phyloP scores from a whole-genome alignment of 1,140 invertebrate species.

The Neodiprion fabricii region DNA sequence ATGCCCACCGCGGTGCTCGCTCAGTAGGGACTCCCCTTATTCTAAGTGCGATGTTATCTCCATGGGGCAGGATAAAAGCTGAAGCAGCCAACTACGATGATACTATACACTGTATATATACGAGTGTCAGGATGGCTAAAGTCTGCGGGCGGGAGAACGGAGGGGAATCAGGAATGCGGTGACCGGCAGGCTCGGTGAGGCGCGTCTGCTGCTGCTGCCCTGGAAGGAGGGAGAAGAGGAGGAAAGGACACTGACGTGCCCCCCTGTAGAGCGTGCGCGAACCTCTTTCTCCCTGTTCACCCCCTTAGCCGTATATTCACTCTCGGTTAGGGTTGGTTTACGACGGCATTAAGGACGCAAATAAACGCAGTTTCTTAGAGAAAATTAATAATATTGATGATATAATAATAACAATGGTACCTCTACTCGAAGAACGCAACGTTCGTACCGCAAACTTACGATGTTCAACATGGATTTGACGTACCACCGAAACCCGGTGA shows the following conservation, averaged over 20 bases:
- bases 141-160: slow-evolving; percentile 14
- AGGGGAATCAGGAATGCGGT: slow-evolving; percentile 46
- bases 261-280: slow-evolving; percentile 43
- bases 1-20: slow-evolving; percentile 53
- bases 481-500: too few species aligned
- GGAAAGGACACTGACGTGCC: slow-evolving; percentile 52
- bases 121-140: slow-evolving; percentile 46
- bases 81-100: slow-evolving; percentile 48
- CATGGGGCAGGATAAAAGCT: slow-evolving; percentile 48
- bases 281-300: slow-evolving; percentile 21
- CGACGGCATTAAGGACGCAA: neutral
- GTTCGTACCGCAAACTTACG: too few species aligned
- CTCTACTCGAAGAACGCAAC: too few species aligned
- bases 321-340: slow-evolving; percentile 5
- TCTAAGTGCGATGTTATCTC: slow-evolving; percentile 48
- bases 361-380: neutral
- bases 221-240: slow-evolving; percentile 22
- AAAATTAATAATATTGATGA: too few species aligned
- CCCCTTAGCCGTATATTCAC: neutral
- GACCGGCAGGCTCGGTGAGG: slow-evolving; percentile 41
- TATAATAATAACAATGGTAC: too few species aligned
- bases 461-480: too few species aligned
- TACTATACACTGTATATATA: slow-evolving; percentile 32
- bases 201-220: neutral
- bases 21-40: slow-evolving; percentile 54